Evolutionary conservation across 2,113 vertebrate genomes (phyloP).

Genomic region (Cacatua alba): DNA sequence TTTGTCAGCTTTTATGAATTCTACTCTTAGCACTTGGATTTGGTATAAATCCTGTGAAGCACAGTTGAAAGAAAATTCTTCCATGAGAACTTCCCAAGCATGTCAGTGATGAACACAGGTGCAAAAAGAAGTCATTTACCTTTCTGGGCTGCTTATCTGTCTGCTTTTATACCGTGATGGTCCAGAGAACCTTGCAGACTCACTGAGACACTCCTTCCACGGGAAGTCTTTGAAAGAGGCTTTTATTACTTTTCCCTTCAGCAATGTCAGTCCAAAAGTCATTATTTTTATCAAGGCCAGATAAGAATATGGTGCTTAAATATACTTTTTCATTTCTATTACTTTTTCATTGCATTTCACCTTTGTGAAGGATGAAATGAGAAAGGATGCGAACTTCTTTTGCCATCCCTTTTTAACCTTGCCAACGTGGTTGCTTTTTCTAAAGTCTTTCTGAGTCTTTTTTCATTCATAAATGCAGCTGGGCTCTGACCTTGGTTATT

Average conservation of each 20-base stretch:
- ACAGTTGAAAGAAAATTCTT: background rate
- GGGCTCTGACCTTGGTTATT: constrained; percentile 27
- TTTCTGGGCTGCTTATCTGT: background rate
- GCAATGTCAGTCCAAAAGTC: background rate
- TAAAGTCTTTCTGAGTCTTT: background rate
- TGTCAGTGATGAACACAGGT: background rate
- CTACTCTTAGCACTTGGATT: background rate
- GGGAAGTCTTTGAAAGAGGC: background rate
- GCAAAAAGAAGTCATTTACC: background rate
- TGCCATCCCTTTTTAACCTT: constrained; percentile 10
- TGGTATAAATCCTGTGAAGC: background rate
- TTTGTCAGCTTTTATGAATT: background rate
- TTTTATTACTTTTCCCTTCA: background rate
- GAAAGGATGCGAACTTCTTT: background rate
- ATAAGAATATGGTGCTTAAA: background rate
- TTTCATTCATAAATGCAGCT: constrained; percentile 18
- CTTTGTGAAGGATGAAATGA: background rate
- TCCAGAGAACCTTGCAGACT: background rate
- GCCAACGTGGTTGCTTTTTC: background rate
- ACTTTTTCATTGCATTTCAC: background rate
- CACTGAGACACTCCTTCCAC: background rate
- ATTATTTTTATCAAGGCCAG: background rate
- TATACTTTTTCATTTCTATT: background rate
- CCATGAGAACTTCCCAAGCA: background rate
- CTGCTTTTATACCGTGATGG: background rate